Conservation (phyloP, 2,113 vertebrate genomes). For the Arenaria interpres region DNA sequence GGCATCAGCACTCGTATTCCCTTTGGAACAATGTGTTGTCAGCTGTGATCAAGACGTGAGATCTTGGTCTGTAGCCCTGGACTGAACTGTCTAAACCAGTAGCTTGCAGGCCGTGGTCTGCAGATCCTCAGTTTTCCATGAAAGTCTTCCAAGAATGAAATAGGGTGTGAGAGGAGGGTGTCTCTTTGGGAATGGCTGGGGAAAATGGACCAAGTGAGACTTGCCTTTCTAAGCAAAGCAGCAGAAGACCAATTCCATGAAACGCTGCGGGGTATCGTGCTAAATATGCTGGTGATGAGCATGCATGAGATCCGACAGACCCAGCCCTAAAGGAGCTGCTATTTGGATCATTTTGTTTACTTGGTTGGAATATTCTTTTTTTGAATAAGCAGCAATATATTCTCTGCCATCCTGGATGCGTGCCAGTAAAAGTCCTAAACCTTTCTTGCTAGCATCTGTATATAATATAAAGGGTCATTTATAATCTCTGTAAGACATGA, state of each 20-base stretch:
- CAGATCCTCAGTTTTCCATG: background rate
- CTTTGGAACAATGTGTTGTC: background rate
- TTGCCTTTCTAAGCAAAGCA: background rate
- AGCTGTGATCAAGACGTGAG: background rate
- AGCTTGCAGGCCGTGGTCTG: background rate
- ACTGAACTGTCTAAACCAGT: background rate
- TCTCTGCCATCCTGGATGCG: constrained; percentile 43
- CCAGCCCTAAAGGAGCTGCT: background rate
- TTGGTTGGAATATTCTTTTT: background rate
- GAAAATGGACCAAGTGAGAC: background rate
- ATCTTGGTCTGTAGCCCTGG: background rate
- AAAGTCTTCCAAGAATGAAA: constrained; percentile 12
- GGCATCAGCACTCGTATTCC: background rate
- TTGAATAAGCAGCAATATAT: background rate
- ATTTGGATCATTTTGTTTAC: background rate
- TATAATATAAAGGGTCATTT: constrained; percentile 59
- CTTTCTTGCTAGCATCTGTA: constrained; percentile 39
- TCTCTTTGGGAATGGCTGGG: background rate
- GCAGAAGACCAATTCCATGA: background rate
- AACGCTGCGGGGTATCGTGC: background rate
- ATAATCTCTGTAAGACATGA: constrained; percentile 34
- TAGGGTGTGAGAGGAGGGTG: background rate
- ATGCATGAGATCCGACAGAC: background rate
- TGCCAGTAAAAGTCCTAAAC: constrained; percentile 35
- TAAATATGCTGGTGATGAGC: background rate